A percentile compares a stretch with the other conserved stretches of the same genome.
These are phyloP conservation scores for Actenoides hombroni DNA, from an alignment of 2,113 vertebrate species.

Conservation along the genomic window DNA sequence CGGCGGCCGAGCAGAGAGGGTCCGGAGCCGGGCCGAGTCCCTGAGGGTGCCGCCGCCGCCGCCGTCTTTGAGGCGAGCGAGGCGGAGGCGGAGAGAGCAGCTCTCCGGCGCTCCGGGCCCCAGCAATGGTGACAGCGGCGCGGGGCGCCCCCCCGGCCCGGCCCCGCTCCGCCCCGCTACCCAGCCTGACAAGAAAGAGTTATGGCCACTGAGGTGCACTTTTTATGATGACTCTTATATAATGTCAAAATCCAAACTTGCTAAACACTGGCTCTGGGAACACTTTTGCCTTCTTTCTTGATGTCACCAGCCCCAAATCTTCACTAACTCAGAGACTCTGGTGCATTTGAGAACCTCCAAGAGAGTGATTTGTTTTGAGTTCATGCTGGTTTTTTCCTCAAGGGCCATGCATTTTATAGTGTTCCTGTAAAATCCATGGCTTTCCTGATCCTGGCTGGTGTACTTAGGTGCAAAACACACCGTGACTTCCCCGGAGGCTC, in stretches of 20 bases:
- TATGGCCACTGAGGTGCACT: conserved; percentile 12
- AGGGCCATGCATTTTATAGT: background rate
- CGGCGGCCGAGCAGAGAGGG: no score
- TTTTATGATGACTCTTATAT: conserved; percentile 68
- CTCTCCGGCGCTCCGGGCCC: no score
- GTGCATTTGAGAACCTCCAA: background rate
- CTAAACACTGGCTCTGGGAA: conserved; percentile 38
- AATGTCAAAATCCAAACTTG: conserved; percentile 52
- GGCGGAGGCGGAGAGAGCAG: no score
- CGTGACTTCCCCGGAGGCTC: no score
- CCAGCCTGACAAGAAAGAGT: conserved; percentile 58
- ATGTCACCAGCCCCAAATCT: conserved; percentile 46
- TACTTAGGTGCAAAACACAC: background rate
- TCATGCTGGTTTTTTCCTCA: background rate
- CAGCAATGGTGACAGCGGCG: no score
- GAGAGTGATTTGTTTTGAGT: background rate
- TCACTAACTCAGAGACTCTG: conserved; percentile 16
- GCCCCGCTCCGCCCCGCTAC: no score
- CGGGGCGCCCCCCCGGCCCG: no score
- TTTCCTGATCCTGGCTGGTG: background rate
- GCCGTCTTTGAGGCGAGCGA: no score
- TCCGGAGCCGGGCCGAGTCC: no score
- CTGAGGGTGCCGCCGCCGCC: no score
- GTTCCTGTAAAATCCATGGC: background rate
- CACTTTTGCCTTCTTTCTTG: conserved; percentile 28